These are phyloP conservation scores for Scyliorhinus canicula DNA, from an alignment of 2,797 vertebrate genomes.

Conservation along the genomic window DNA sequence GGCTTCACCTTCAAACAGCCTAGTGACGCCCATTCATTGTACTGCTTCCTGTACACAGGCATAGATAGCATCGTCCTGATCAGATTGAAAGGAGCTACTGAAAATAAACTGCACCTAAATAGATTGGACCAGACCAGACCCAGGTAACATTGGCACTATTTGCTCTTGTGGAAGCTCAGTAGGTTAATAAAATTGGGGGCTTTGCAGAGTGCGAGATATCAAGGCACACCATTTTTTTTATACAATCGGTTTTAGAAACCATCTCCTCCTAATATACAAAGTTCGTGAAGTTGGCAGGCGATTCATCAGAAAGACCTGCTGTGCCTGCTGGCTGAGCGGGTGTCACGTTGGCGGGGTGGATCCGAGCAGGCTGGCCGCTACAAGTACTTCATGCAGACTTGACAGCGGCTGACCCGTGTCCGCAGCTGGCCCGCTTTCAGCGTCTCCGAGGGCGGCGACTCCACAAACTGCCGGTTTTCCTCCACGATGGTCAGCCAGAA, in stretches of 20 bases:
- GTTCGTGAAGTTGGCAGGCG: not conserved
- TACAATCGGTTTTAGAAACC: conserved; percentile 16
- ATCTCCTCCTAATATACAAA: conserved; percentile 23
- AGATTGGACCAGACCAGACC: not conserved
- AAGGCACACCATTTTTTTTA: not conserved
- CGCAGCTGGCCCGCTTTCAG: conserved; percentile 81
- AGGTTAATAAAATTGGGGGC: not conserved
- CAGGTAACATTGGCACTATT: not conserved
- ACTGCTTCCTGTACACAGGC: not conserved
- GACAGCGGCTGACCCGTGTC: conserved; percentile 80
- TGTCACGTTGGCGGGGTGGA: not conserved
- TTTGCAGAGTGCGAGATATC: not conserved
- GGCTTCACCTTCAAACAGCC: not conserved
- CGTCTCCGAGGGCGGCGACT: conserved; percentile 65
- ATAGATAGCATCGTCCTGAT: not conserved
- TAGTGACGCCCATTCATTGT: not conserved
- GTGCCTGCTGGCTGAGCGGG: not conserved
- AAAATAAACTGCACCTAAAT: not conserved
- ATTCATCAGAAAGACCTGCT: not conserved
- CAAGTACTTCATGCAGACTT: conserved; percentile 93
- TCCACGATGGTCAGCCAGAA: conserved; percentile 91
- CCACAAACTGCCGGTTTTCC: conserved; percentile 64
- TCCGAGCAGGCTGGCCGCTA: conserved; percentile 51
- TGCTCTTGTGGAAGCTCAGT: not conserved
- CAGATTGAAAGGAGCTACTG: not conserved